Evolutionary conservation across 2,797 vertebrate species (phyloP).

Genomic region (Perodicticus potto): DNA sequence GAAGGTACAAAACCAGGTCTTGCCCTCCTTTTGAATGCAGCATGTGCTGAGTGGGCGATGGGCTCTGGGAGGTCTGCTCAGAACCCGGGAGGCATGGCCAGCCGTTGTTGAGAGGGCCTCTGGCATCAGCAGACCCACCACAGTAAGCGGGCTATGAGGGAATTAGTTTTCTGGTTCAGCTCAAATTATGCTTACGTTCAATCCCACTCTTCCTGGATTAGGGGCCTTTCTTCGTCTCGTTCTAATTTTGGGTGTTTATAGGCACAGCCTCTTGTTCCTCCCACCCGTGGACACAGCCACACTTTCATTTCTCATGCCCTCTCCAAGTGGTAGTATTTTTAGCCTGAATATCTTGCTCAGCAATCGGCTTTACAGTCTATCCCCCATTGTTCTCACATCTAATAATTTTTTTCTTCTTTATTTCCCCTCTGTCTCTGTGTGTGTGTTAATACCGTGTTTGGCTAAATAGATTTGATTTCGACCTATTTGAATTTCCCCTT

Average conservation of each 20-base stretch:
- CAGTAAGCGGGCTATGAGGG: not conserved
- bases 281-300: conserved; percentile 34
- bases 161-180: not conserved
- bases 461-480: not conserved
- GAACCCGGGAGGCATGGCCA: not conserved
- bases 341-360: conserved; percentile 66
- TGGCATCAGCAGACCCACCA: not conserved
- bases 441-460: not conserved
- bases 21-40: conserved; percentile 31
- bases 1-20: conserved; percentile 41
- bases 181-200: not conserved
- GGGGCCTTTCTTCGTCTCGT: not conserved
- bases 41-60: not conserved
- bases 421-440: not conserved
- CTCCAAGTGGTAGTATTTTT: conserved; percentile 68
- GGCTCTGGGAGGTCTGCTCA: not conserved
- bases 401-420: not conserved
- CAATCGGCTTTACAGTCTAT: conserved; percentile 34
- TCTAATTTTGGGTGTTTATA: conserved; percentile 50
- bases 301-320: conserved; percentile 56
- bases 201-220: not conserved
- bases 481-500: not conserved
- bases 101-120: not conserved
- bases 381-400: conserved; percentile 21
- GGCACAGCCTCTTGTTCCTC: not conserved